Base-by-base conservation (phyloP, 2,888 invertebrate species). In the Pollenia amentaria region DNA sequence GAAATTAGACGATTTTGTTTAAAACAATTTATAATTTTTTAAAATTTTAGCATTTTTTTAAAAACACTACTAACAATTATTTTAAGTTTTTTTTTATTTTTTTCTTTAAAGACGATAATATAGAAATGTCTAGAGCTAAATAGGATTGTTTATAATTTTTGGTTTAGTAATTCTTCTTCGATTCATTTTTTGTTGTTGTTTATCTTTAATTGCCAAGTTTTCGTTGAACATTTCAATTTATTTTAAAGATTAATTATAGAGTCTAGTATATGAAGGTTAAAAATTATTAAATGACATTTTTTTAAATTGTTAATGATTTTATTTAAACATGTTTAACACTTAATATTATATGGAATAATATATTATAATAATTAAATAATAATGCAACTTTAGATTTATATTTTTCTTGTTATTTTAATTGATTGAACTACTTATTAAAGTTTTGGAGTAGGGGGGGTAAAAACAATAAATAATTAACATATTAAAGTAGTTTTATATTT, bases 81-180 rank as follows among this genome's bases (percentile, higher is more conserved):
- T 69, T 11, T 73, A 53, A 9, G 53, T 48, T 46, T 40, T 55
- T 11, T 44, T 51, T 62, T 70, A 1, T 18, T 29, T 29, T 29
- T 29, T 29, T 29, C 29, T 44, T 53, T 29, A 69, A 70, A 29
- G 2, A 57, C 16, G 48, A 57, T 67, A 65, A 64, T 83, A 83
- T 84, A 78, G 70, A 72, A 78, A 57, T 72, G 46, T 72, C 40
- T 78, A 77, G 65, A 72, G 55, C 57, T 84, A 57, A 69, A 76
- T 83, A 84, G 83, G 77, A 84, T 82, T 84, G 40, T 62, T 70
- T 60, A 42, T 11, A 62, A 46, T 82, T 75, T 75, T 82, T 82
- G 57, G 60, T 57, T 75, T 82, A 48, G 14, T 62, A 53, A 14
- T 60, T 79, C 40, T 70, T 21, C 11, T 46, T 62, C n/a, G 16